A percentile compares a stretch with the other conserved stretches of the same genome.
Conservation (phyloP, 1,140 invertebrate species). For the Caenorhabditis latens region DNA sequence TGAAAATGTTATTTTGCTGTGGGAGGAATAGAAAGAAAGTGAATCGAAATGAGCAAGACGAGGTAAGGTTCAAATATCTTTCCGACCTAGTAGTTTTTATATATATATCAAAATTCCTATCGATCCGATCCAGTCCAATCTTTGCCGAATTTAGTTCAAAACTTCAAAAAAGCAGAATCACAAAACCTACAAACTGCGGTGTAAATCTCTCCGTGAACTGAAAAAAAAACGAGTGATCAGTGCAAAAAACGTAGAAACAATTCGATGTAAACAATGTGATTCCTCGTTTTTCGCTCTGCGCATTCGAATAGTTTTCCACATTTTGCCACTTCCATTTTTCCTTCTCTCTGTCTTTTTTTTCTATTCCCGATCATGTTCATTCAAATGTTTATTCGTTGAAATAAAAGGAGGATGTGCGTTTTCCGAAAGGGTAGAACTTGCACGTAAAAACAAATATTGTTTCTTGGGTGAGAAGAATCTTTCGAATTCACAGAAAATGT, state of each 20-base stretch:
- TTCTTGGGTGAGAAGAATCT: no score
- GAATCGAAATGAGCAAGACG: background rate
- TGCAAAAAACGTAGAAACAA: background rate
- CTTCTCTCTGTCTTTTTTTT: background rate
- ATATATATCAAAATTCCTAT: no score
- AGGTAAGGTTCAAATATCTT: background rate
- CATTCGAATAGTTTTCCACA: slow-evolving; percentile 16
- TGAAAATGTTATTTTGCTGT: background rate
- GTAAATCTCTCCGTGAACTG: background rate
- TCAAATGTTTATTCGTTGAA: slow-evolving; percentile 29
- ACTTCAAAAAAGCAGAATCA: no score
- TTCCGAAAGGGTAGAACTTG: background rate
- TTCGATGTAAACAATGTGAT: slow-evolving; percentile 36
- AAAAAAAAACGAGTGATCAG: background rate
- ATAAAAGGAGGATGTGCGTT: slow-evolving; percentile 35
- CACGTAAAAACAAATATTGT: slow-evolving; percentile 45
- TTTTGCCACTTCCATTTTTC: slow-evolving; percentile 11
- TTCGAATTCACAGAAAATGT: background rate
- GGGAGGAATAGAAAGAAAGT: background rate
- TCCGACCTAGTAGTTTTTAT: no score
- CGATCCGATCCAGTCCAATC: no score
- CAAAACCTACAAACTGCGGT: background rate
- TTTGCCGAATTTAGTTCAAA: no score
- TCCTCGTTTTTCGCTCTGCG: background rate
- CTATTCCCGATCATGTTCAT: slow-evolving; percentile 29